phyloP scores from a whole-genome alignment of 2,888 invertebrate genomes.

The Allacma fusca region DNA sequence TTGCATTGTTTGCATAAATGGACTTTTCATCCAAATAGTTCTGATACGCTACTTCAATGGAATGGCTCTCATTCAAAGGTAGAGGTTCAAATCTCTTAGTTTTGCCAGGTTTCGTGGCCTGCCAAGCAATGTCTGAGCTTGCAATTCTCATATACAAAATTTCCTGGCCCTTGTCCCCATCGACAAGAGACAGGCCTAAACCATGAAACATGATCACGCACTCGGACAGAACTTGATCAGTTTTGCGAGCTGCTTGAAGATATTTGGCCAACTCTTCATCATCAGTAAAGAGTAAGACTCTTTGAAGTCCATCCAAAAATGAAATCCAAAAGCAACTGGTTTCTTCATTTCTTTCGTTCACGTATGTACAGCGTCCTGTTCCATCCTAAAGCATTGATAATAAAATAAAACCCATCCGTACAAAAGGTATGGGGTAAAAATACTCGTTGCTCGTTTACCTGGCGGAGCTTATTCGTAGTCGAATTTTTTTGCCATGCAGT shows the following conservation, averaged over 20 bases:
- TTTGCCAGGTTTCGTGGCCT: constrained; percentile 75
- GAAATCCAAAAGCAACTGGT: constrained; percentile 78
- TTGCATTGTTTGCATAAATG: constrained; percentile 65
- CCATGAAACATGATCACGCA: constrained; percentile 85
- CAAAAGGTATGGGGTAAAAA: too few relatives aligned
- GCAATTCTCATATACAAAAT: constrained; percentile 84
- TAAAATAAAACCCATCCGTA: too few relatives aligned
- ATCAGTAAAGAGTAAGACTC: constrained; percentile 87
- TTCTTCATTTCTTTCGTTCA: constrained; percentile 62
- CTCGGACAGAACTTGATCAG: constrained; percentile 77
- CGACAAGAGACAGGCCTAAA: constrained; percentile 90
- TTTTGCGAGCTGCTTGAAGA: constrained; percentile 72
- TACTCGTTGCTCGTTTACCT: too few relatives aligned
- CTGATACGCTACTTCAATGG: constrained; percentile 82
- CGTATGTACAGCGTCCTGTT: constrained; percentile 72
- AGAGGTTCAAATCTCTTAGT: constrained; percentile 82
- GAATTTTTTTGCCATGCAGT: constrained; percentile 41
- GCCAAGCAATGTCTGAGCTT: constrained; percentile 94
- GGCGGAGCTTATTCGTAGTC: constrained; percentile 44
- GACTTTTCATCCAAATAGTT: constrained; percentile 71
- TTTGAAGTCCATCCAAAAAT: constrained; percentile 92
- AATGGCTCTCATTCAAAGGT: constrained; percentile 68
- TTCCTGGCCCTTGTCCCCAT: constrained; percentile 79
- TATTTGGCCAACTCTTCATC: constrained; percentile 74
- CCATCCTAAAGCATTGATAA: constrained; percentile 73